Evolutionary conservation across 2,113 vertebrate genomes (phyloP), one percentile per base, ranked within the genome.

Genomic region (Platanista minor): DNA sequence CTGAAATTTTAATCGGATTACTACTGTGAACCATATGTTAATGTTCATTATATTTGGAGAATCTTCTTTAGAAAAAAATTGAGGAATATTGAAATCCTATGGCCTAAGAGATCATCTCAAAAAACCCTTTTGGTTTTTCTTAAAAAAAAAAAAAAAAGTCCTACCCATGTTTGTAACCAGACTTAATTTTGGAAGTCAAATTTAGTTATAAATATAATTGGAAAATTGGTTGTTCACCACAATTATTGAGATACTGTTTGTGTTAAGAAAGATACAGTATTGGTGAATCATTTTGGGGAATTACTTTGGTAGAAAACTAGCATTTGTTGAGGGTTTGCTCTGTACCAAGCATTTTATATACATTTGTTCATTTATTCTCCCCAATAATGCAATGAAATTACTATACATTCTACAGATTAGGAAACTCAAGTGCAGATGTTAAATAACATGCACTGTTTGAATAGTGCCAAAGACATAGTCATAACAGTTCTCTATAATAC

Each of bases 151-250:
- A n/a, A 29, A 87, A 78, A 64, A 17, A 75, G 7, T 43, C 77
- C 81, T 12, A 62, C 0, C 8, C 54, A 33, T 90, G 12, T 87
- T 91, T 90, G 20, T 87, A 66, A 78, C 46, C 41, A n/a, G 31
- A 61, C 9, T 74, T 84, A 67, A 66, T 95, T 93, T 83, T 89
- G 52, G 27, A 95, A 94, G 61, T 41, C 43, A 95, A 93, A 67
- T 86, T 66, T 77, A 94, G 77, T 87, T 95, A 82, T 18, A 84
- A 49, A 93, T 39, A 21, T 89, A 43, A 49, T 88, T 94, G 67
- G 43, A 13, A 85, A 83, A 66, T 61, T 66, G 66, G 27, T 87
- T 81, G 11, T 66, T 89, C 41, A 92, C 23, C 17, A 41, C 27
- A 62, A 39, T 82, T 80, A 81, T 66, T 82, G 84, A 82, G 52